A percentile compares a stretch with the other conserved stretches of the same genome.
Evolutionary conservation across 2,797 vertebrate genomes (phyloP).

Genomic region (Pipistrellus pipistrellus): DNA sequence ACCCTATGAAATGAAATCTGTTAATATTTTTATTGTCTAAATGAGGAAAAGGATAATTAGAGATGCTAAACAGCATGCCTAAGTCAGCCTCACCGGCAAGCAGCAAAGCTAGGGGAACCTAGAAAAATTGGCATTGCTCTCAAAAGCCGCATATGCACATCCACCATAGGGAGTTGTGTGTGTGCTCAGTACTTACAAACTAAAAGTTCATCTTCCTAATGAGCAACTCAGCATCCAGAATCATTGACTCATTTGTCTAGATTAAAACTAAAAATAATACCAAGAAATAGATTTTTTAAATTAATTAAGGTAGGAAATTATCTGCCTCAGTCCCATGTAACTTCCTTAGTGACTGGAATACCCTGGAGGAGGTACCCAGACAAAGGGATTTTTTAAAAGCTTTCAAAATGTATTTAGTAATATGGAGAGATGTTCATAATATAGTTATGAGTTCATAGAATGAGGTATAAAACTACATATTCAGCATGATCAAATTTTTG

Average conservation of each 20-base stretch:
- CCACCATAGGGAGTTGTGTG: too few species aligned
- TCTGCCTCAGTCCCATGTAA: background rate
- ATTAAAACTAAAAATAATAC: conserved; percentile 45
- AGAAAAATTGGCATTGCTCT: background rate
- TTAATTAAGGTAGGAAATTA: conserved; percentile 47
- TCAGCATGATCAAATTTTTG: background rate
- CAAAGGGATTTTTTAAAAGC: background rate
- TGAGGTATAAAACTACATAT: background rate
- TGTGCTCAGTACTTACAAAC: background rate
- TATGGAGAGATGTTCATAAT: background rate
- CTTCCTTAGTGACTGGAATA: background rate
- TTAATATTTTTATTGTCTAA: conserved; percentile 3
- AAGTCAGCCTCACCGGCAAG: background rate
- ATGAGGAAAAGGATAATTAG: background rate
- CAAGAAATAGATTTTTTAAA: conserved; percentile 9
- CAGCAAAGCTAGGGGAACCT: background rate
- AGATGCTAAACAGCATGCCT: background rate
- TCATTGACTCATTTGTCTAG: background rate
- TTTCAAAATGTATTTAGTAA: conserved; percentile 30
- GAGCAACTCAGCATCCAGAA: background rate
- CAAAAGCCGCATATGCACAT: accelerated
- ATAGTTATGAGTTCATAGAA: conserved; percentile 25
- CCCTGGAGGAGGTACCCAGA: background rate
- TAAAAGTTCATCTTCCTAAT: background rate
- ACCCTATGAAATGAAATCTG: background rate